phyloP scores from a whole-genome alignment of 1,140 invertebrate genomes.

The Drosophila pseudoananassae region DNA sequence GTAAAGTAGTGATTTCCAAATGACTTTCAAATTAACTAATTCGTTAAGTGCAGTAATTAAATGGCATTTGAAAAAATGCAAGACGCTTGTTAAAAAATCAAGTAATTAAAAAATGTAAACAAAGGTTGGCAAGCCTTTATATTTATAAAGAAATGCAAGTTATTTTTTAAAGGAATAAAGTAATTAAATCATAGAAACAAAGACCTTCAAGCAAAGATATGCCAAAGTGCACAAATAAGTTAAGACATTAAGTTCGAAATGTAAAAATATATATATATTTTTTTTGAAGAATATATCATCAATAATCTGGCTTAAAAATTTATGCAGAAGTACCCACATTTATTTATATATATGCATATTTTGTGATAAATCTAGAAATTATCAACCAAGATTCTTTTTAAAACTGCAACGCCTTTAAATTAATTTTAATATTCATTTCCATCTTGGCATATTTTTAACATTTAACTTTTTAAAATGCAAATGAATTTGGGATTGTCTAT shows the following conservation, averaged over 20 bases:
- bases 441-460: too few relatives aligned
- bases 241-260: too few relatives aligned
- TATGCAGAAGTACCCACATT: too few relatives aligned
- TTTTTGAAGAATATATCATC: too few relatives aligned
- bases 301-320: too few relatives aligned
- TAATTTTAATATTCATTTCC: not conserved
- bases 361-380: too few relatives aligned
- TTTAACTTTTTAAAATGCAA: slow-evolving; percentile 3
- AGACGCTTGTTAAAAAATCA: not conserved
- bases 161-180: not conserved
- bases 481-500: slow-evolving; percentile 4
- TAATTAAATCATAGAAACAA: too few relatives aligned
- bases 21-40: not conserved
- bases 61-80: not conserved
- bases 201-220: too few relatives aligned
- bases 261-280: too few relatives aligned
- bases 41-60: not conserved
- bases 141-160: not conserved
- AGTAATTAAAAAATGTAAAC: not conserved
- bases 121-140: not conserved
- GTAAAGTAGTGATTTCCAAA: not conserved
- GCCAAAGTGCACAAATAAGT: too few relatives aligned
- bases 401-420: not conserved
- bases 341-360: too few relatives aligned
- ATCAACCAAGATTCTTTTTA: not conserved